phyloP scores from a whole-genome alignment of 2,888 invertebrate species.

The Epirrhoe alternata region DNA sequence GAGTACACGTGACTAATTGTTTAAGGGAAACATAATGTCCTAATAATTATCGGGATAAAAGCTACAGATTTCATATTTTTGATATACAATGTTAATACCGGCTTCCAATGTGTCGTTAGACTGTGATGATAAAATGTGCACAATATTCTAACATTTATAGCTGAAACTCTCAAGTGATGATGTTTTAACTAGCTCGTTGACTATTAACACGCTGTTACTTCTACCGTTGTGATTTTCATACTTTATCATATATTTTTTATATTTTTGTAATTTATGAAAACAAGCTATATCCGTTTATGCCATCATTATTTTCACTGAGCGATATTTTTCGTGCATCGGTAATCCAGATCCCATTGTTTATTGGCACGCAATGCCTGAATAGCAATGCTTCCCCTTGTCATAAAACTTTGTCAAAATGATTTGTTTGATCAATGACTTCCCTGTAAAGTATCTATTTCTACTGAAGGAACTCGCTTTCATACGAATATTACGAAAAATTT shows the following conservation, averaged over 20 bases:
- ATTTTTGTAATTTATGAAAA: conserved; percentile 17
- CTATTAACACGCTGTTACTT: conserved; percentile 26
- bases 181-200: conserved; percentile 23
- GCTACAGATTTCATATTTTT: too few species aligned
- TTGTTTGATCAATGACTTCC: conserved; percentile 44
- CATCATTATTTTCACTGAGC: conserved; percentile 23
- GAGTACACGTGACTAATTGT: background rate
- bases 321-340: conserved; percentile 36
- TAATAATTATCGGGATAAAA: too few species aligned
- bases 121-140: conserved; percentile 6
- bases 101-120: background rate
- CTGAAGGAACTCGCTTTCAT: background rate
- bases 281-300: conserved; percentile 21
- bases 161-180: conserved; percentile 16
- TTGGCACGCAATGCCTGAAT: conserved; percentile 40
- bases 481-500: conserved; percentile 3
- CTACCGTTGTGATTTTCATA: conserved; percentile 18
- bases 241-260: conserved; percentile 25
- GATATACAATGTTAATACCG: background rate
- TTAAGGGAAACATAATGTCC: background rate
- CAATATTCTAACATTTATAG: conserved; percentile 15
- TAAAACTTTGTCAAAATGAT: conserved; percentile 38
- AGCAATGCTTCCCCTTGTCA: conserved; percentile 36
- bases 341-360: conserved; percentile 32
- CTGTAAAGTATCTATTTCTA: conserved; percentile 24